A percentile compares a stretch with the other conserved stretches of the same genome.
Conservation (phyloP, 30 jellyfish, hydroid and myxozoan species). For the Phacellophora camtschatica region DNA sequence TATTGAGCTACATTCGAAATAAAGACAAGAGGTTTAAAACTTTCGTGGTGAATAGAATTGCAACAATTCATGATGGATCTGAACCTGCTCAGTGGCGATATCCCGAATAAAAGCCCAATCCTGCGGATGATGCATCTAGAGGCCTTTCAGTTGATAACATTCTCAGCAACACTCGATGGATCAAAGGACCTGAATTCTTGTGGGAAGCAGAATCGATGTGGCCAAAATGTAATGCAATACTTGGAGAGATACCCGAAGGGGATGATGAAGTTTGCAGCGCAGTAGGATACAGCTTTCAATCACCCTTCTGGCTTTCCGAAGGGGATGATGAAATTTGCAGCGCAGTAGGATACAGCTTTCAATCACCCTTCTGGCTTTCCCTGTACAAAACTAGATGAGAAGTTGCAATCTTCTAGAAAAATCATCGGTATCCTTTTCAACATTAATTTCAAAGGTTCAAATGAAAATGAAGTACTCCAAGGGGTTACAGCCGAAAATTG, state of each 20-base stretch:
- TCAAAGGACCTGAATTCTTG: slow-evolving; percentile 48
- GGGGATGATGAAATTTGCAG: too few species aligned
- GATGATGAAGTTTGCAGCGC: not conserved
- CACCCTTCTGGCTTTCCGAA: too few species aligned
- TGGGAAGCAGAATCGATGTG: not conserved
- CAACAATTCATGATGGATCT: slow-evolving; percentile 49
- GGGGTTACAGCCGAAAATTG: too few species aligned
- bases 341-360: too few species aligned
- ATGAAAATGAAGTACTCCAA: too few species aligned
- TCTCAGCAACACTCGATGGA: slow-evolving; percentile 2
- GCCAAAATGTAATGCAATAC: not conserved
- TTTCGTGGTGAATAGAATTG: slow-evolving; percentile 45
- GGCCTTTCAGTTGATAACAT: slow-evolving; percentile 18
- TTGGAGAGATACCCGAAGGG: not conserved
- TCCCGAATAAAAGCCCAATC: slow-evolving; percentile 10
- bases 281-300: too few species aligned
- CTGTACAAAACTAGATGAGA: too few species aligned
- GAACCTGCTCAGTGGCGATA: slow-evolving; percentile 55
- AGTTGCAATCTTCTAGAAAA: too few species aligned
- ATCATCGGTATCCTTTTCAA: too few species aligned
- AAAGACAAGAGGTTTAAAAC: slow-evolving; percentile 15
- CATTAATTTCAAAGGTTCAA: too few species aligned
- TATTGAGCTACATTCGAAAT: slow-evolving; percentile 37
- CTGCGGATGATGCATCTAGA: slow-evolving; percentile 63
- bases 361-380: too few species aligned